A percentile compares a stretch with the other conserved stretches of the same genome.
Conservation (phyloP, 2,113 vertebrate species). For the Vidua chalybeata region DNA sequence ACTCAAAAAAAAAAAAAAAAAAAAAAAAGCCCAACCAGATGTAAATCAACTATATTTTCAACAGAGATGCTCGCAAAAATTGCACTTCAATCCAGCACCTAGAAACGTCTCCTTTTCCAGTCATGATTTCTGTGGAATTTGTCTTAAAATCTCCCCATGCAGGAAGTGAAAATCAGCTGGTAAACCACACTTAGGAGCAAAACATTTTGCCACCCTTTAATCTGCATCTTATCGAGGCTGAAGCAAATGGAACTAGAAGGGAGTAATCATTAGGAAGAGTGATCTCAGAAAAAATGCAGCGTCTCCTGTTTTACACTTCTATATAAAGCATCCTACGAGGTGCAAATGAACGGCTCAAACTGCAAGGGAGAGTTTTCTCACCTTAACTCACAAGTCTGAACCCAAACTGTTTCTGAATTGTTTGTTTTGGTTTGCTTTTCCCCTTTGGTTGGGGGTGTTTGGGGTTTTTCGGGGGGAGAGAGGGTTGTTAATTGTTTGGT, state of each 20-base stretch:
- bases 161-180: not conserved
- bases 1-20: not conserved
- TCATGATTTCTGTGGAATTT: not conserved
- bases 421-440: not conserved
- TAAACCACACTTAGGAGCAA: not conserved
- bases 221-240: not conserved
- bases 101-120: not conserved
- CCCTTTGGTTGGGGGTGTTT: not conserved
- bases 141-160: not conserved
- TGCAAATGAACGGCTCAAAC: not conserved
- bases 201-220: not conserved
- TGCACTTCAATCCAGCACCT: not conserved
- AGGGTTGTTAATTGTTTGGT: not conserved
- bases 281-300: rapidly evolving
- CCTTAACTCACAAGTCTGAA: not conserved
- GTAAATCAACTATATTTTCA: not conserved
- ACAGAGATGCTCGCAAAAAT: not conserved
- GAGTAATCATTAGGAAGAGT: not conserved
- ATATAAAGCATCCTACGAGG: not conserved
- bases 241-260: not conserved
- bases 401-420: not conserved
- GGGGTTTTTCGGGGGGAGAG: rapidly evolving
- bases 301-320: not conserved
- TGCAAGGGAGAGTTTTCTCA: not conserved
- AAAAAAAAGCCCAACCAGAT: not conserved